These are phyloP conservation scores for Nothoprocta perdicaria DNA, from an alignment of 2,113 vertebrate genomes.

Conservation along the genomic window DNA sequence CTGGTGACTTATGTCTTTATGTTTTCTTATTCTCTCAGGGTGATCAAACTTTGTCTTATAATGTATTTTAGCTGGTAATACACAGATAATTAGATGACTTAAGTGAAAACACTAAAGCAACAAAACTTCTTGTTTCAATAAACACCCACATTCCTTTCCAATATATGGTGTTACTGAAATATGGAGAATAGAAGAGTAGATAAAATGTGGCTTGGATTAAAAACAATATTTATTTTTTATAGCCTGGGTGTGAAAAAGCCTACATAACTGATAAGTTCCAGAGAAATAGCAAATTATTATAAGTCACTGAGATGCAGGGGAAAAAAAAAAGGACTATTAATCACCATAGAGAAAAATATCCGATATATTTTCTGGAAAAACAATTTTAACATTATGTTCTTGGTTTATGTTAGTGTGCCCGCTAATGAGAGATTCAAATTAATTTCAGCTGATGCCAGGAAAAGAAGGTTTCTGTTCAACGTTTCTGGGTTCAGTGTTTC, in stretches of 20 bases:
- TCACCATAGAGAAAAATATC: not conserved
- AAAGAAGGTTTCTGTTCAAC: slow-evolving; percentile 33
- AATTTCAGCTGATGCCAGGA: slow-evolving; percentile 55
- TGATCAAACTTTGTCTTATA: not conserved
- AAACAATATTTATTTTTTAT: slow-evolving; percentile 1
- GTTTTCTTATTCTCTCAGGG: not conserved
- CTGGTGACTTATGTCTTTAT: not conserved
- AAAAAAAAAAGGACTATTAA: not conserved
- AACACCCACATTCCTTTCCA: slow-evolving; percentile 7
- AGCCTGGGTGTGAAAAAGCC: slow-evolving; percentile 36
- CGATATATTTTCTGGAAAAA: slow-evolving; percentile 40
- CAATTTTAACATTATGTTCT: slow-evolving; percentile 41
- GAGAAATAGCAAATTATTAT: not conserved
- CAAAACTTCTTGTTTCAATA: slow-evolving; percentile 52
- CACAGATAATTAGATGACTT: slow-evolving; percentile 3
- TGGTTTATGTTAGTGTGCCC: slow-evolving; percentile 36
- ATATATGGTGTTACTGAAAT: slow-evolving; percentile 14
- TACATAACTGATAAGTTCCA: slow-evolving; percentile 21
- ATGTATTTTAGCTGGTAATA: not conserved
- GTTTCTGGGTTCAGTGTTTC: slow-evolving; percentile 39
- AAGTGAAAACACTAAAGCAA: slow-evolving; percentile 10
- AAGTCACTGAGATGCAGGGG: not conserved
- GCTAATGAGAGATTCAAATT: slow-evolving; percentile 68
- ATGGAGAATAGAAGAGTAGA: slow-evolving; percentile 20
- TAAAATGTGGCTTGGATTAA: slow-evolving; percentile 57